These are phyloP conservation scores for Osmerus eperlanus DNA, from an alignment of 2,113 vertebrate species.

Conservation along the genomic window DNA sequence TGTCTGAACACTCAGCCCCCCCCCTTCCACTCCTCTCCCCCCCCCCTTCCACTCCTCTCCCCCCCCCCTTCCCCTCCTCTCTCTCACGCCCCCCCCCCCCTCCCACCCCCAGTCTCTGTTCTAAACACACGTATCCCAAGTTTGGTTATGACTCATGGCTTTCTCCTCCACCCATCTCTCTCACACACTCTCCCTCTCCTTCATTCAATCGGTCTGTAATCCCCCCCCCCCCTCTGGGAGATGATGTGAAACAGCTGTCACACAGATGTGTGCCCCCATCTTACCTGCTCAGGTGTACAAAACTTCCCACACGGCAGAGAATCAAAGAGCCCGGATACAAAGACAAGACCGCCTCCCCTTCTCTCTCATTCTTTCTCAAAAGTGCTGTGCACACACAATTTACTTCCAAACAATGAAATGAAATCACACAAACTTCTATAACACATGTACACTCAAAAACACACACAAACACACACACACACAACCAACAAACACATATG, in stretches of 20 bases:
- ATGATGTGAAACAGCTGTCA: conserved; percentile 48
- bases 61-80: conserved; percentile 13
- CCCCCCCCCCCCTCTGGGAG: neutral
- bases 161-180: conserved; percentile 61
- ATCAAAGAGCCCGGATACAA: neutral
- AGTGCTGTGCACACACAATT: conserved; percentile 27
- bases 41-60: conserved; percentile 7
- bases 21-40: neutral
- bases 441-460: conserved; percentile 6
- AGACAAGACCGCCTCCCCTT: neutral
- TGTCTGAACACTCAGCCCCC: conserved; percentile 35
- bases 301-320: neutral
- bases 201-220: conserved; percentile 45
- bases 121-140: conserved; percentile 42
- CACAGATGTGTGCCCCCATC: conserved; percentile 40
- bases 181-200: conserved; percentile 37
- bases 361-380: neutral
- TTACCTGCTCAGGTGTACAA: conserved; percentile 56
- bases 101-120: conserved; percentile 10
- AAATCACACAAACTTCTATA: neutral
- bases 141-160: conserved; percentile 62
- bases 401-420: neutral
- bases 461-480: conserved; percentile 17
- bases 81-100: neutral
- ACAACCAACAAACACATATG: conserved; percentile 39